Base-by-base conservation (phyloP, 2,113 vertebrate genomes). In the Myocastor coypus region DNA sequence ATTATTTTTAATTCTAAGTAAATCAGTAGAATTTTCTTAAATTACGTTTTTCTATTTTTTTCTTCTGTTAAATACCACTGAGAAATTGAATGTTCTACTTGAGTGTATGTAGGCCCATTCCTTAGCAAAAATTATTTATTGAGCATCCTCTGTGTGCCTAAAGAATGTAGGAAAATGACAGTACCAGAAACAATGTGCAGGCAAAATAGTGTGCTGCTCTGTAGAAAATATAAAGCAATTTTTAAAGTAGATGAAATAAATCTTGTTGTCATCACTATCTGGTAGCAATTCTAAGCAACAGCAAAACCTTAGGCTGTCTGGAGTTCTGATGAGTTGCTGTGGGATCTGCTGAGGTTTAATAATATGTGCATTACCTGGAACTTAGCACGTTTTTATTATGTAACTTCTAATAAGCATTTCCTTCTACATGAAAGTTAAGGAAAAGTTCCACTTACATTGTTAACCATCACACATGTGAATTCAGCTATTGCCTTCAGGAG, bases 51-150 rank as follows among this genome's bases (percentile, higher is more conserved):
- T 61, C 83, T 64, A 30, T 64, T 50, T 52, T 85, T 85, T 90
- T 12, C 64, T 94, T 78, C 81, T 81, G 40, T 83, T 95, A 30
- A 55, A 82, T 17, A 22, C 42, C 57, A 34, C 37, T 24, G 37
- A 77, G 19, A 5, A n/a, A 71, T n/a, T 61, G 32, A 40, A 71
- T 34, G 34, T 3, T 63, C 42, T 59, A 14, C 37, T 63, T 87
- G 66, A 30, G 57, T 87, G 83, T 95, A 69, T 66, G 89, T 84
- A 46, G 32, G 50, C 68, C 83, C 14, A 32, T 87, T 92, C 32
- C 37, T 14, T 34, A 37, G 61, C n/a, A 83, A 61, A 16, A 69
- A 34, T 61, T 40, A 61, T 19, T 80, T 83, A 20, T 0, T 32
- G 61, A 61, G 61, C 52, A 16, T 26, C 17, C 2, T 5, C 32